Evolutionary conservation across 2,888 invertebrate genomes (phyloP).

Genomic region (Podabrus alpinus): DNA sequence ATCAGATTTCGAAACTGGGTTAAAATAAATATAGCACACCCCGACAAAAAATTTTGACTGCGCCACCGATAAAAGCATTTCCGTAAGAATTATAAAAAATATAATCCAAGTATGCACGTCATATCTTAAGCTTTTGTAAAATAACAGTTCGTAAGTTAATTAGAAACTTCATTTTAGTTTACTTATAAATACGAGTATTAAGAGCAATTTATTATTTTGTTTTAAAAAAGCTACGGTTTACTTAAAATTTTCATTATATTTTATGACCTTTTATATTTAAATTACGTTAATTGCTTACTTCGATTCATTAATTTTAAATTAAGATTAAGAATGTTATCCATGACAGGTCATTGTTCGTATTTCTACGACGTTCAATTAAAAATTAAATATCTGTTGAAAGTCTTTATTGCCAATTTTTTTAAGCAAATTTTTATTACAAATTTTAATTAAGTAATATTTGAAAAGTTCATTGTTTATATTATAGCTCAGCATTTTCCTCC

Average conservation of each 20-base stretch:
- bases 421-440: not conserved
- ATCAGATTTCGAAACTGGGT: too few relatives aligned
- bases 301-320: not conserved
- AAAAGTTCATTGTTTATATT: not conserved
- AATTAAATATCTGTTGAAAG: not conserved
- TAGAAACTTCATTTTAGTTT: not conserved
- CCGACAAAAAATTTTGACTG: too few relatives aligned
- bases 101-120: not conserved
- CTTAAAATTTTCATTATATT: not conserved
- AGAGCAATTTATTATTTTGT: not conserved
- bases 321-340: not conserved
- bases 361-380: not conserved
- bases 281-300: not conserved
- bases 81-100: not conserved
- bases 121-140: not conserved
- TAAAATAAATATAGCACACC: too few relatives aligned
- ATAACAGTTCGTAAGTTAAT: not conserved
- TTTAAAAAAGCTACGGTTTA: not conserved
- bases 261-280: not conserved
- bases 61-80: not conserved
- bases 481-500: not conserved
- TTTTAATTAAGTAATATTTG: not conserved
- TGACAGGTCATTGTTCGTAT: not conserved
- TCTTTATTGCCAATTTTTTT: not conserved
- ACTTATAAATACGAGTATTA: not conserved